These are phyloP conservation scores for Phyllostomus discolor DNA, from an alignment of 2,113 vertebrate species.

Conservation along the genomic window DNA sequence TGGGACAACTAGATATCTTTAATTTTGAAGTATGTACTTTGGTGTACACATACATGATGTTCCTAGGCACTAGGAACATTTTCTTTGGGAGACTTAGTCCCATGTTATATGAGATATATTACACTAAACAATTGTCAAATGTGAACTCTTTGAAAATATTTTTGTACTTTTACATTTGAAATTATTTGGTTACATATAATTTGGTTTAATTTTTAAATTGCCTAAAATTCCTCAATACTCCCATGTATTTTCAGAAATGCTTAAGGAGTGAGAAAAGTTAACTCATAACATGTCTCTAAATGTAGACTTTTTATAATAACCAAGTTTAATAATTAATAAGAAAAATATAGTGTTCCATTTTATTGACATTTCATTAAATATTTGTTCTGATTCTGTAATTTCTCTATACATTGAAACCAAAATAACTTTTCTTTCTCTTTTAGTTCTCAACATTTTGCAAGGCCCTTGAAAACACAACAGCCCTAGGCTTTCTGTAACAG, in stretches of 20 bases:
- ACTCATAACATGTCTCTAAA: slow-evolving; percentile 37
- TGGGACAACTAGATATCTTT: neutral
- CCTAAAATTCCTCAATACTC: neutral
- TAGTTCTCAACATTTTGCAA: neutral
- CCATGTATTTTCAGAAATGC: slow-evolving; percentile 26
- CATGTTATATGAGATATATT: neutral
- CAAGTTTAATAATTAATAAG: slow-evolving; percentile 8
- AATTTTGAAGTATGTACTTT: neutral
- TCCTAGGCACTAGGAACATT: neutral
- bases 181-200: slow-evolving; percentile 41
- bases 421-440: slow-evolving; percentile 7
- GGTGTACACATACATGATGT: neutral
- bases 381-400: neutral
- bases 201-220: slow-evolving; percentile 50
- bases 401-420: neutral
- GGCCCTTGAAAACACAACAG: neutral
- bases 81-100: neutral
- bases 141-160: slow-evolving; percentile 9
- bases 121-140: neutral
- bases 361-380: slow-evolving; percentile 13
- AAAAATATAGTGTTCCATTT: neutral
- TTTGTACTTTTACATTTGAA: slow-evolving; percentile 39
- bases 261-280: slow-evolving; percentile 21
- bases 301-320: neutral
- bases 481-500: neutral